Conservation (phyloP, 1,140 invertebrate genomes). For the Argopecten irradians region DNA sequence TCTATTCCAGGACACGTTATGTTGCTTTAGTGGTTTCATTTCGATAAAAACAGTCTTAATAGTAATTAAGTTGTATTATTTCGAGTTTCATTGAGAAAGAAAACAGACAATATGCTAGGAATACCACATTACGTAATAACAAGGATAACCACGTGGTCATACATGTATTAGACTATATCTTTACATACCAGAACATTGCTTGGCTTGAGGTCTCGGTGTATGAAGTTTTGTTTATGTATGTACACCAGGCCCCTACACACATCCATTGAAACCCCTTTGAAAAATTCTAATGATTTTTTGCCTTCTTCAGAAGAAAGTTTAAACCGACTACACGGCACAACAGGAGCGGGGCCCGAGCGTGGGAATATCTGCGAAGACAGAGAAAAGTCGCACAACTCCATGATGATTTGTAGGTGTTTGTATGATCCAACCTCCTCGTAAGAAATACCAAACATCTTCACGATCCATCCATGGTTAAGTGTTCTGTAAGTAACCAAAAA, state of each 20-base stretch:
- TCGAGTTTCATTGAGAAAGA: too few relatives aligned
- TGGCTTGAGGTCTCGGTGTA: constrained; percentile 57
- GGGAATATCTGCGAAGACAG: constrained; percentile 19
- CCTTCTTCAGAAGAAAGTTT: background rate
- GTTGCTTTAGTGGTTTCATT: too few relatives aligned
- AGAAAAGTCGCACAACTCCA: constrained; percentile 47
- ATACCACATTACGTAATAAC: background rate
- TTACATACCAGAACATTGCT: constrained; percentile 56
- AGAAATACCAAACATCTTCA: constrained; percentile 37
- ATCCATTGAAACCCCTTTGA: constrained; percentile 10
- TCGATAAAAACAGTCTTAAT: too few relatives aligned
- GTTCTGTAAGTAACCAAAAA: too few relatives aligned
- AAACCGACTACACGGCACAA: background rate
- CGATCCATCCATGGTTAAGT: constrained; percentile 44
- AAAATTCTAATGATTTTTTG: background rate
- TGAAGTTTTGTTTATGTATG: constrained; percentile 48
- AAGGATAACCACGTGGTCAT: background rate
- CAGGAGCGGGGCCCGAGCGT: background rate
- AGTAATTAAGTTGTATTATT: too few relatives aligned
- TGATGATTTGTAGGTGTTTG: constrained; percentile 39
- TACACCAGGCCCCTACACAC: constrained; percentile 44
- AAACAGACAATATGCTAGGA: background rate
- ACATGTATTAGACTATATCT: too few relatives aligned
- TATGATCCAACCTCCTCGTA: background rate
- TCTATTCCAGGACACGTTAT: too few relatives aligned